These are phyloP conservation scores for Aphaenogaster ashmeadi DNA, from an alignment of 1,140 invertebrate species.

Conservation along the genomic window DNA sequence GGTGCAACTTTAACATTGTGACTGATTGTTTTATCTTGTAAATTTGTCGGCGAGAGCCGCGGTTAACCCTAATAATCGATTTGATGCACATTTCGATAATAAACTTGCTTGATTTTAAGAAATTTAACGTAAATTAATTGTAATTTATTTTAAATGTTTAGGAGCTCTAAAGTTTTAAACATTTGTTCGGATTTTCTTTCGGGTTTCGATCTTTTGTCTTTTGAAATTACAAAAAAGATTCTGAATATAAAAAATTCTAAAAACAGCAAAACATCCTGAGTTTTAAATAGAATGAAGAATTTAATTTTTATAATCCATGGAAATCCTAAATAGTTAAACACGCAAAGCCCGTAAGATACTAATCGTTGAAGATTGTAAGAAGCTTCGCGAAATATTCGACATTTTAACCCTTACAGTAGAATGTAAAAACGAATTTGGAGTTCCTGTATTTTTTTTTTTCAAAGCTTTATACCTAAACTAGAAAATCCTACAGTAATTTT, in stretches of 20 bases:
- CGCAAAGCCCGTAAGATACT: background rate
- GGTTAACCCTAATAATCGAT: background rate
- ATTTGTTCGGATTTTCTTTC: background rate
- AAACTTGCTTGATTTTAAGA: background rate
- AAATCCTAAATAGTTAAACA: background rate
- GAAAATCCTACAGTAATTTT: too few species aligned
- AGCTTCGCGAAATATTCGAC: background rate
- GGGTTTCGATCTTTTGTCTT: background rate
- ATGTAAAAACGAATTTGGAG: too few species aligned
- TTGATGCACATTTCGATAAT: background rate
- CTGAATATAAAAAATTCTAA: background rate
- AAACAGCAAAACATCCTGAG: background rate
- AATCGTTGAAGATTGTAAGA: background rate
- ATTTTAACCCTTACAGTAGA: background rate
- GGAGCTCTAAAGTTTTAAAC: background rate
- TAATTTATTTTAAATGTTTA: background rate
- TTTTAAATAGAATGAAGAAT: too few species aligned
- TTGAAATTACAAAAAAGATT: background rate
- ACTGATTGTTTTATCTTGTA: slow-evolving; percentile 1
- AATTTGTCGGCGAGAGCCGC: background rate
- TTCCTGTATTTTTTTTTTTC: too few species aligned
- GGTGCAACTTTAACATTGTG: background rate
- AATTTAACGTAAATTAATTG: background rate
- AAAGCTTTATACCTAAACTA: too few species aligned
- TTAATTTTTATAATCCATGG: too few species aligned